Evolutionary conservation across 2,888 invertebrate species (phyloP).

Genomic region (Villa cingulata): DNA sequence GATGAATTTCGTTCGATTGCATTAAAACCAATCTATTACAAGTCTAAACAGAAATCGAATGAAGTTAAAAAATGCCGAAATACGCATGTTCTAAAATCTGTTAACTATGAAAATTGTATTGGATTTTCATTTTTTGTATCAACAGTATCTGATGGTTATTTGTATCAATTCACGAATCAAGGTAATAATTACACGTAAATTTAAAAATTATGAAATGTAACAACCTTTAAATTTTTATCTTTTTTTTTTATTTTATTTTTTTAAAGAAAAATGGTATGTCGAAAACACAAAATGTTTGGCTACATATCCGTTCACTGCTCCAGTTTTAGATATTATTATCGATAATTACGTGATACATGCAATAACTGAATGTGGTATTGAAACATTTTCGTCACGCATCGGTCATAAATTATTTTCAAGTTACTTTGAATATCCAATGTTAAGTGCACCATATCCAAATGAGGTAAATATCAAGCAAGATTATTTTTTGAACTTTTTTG

Average conservation of each 20-base stretch:
- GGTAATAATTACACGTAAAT: no score
- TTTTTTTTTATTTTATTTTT: slow-evolving; percentile 3
- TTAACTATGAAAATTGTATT: slow-evolving; percentile 41
- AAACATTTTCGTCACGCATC: slow-evolving; percentile 57
- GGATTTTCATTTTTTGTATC: slow-evolving; percentile 50
- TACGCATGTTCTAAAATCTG: slow-evolving; percentile 36
- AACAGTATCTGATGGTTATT: slow-evolving; percentile 54
- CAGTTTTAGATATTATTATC: slow-evolving; percentile 49
- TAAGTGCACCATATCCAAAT: slow-evolving; percentile 28
- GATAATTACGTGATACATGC: slow-evolving; percentile 59
- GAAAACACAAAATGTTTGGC: slow-evolving; percentile 43
- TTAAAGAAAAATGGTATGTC: slow-evolving; percentile 32
- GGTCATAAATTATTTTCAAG: slow-evolving; percentile 46
- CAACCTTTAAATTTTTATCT: no score
- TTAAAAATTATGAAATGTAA: no score
- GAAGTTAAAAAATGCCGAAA: slow-evolving; percentile 12
- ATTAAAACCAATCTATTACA: slow-evolving; percentile 31
- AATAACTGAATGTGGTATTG: slow-evolving; percentile 58
- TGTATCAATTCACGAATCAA: slow-evolving; percentile 51
- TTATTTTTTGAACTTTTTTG: background rate
- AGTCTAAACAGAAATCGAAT: slow-evolving; percentile 6
- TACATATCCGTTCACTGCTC: slow-evolving; percentile 57
- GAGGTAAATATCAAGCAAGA: slow-evolving; percentile 17
- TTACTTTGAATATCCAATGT: slow-evolving; percentile 33
- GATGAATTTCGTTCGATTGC: slow-evolving; percentile 34